Evolutionary conservation across 2,888 invertebrate species (phyloP), one percentile per base, ranked within the genome.

Genomic region (Leucozona laternaria): DNA sequence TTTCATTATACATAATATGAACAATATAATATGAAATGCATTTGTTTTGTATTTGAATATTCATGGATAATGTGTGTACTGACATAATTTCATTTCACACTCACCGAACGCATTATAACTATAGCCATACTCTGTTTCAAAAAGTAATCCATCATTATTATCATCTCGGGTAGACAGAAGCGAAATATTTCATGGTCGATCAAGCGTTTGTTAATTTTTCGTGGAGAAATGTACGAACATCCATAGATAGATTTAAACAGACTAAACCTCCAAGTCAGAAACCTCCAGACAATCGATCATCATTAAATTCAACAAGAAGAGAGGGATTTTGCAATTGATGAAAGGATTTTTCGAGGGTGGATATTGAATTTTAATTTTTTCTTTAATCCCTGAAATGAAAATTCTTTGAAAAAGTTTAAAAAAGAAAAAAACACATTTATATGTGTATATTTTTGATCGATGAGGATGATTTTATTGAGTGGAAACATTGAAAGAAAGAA

Each of bases 61-160:
- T 75, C 73, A 85, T 80, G 73, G 73, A 85, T 77, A 70, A 50
- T 68, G 40, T 72, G 72, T 68, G 72, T 62, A 50, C 50, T 55
- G 37, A 62, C 66, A 72, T 73, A 68, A 73, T 77, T 71, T 45
- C 57, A 45, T 45, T 76, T 8, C 15, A 60, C 20, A 11, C 22
- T 25, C 64, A 13, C n/a, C 45, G 17, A 70, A 77, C 68, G 72
- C 84, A 77, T 73, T 31, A n/a, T n/a, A 48, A 62, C 50, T 71
- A 1, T 1, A 31, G 1, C 6, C 28, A n/a, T n/a, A n/a, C 64
- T 45, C 58, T 37, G 58, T 60, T 71, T 76, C 43, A 50, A 76
- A 62, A 64, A 20, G 20, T 34, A 80, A 85, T 85, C 80, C 77
- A 81, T 85, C 85, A 85, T 73, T 81, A 78, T 78, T 81, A 73